Base-by-base conservation (phyloP, 2,888 invertebrate genomes). In the Calameuta pallipes region DNA sequence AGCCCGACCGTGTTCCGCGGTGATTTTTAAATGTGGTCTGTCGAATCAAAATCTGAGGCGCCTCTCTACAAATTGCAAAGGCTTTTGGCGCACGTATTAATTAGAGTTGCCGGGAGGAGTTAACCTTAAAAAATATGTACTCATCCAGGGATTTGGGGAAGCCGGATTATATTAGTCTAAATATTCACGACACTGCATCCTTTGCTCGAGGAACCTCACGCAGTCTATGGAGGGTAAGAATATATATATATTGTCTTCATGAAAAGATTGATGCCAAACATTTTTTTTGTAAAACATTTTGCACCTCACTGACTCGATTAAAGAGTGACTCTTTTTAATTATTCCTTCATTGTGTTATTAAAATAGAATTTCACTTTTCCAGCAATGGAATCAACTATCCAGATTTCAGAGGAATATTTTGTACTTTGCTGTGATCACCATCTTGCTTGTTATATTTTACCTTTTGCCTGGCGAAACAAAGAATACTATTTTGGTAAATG, bases 311-410 rank as follows among this genome's bases (percentile, higher is more conserved):
- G 77, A 91, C 88, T 23, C 78, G 79, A 75, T 79, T 80, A 69
- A 82, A 76, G 36, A 37, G 75, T 2, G 74, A 76, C 41, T 78
- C 36, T 9, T 79, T 74, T 73, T 79, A 75, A 77, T 41, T 76
- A 75, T 75, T 80, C n/a, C 11, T 79, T 31, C 74, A 74, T 31
- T 41, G 9, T 9, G 9, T 23, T 23, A 56, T 23, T 56, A 56
- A 56, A 56, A 56, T 9, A 23, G 2, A 56, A 31, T 30, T 33
- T 73, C 79, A 76, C 81, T 79, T 84, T 94, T 94, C 77, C 92
- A 97, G 97, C 94, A 95, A 92, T 97, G 97, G 97, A 97, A 97
- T 91, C 96, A 96, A 85, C 92, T 97, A 78, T 97, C 97, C 31
- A 94, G 97, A 85, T 94, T 97, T 87, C 97, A 97, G 90, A 94